Conservation (phyloP, 1,140 invertebrate species). For the Drosophila lacteicornis region DNA sequence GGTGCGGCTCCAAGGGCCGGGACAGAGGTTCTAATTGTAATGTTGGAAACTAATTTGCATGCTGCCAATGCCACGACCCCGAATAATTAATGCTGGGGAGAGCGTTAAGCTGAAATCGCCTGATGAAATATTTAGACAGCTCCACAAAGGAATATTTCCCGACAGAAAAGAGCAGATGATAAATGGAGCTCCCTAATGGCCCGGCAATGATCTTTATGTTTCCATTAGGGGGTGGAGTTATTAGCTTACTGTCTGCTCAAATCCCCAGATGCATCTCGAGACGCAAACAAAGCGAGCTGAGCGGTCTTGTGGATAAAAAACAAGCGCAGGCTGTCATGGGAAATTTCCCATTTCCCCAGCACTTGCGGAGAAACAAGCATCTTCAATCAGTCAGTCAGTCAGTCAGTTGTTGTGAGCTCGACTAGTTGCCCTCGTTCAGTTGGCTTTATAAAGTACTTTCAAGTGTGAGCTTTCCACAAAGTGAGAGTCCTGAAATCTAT, state of each 20-base stretch:
- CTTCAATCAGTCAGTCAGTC: constrained; percentile 19
- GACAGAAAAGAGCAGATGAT: constrained; percentile 16
- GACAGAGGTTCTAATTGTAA: constrained; percentile 48
- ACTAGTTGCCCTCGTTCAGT: not conserved
- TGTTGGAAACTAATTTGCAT: constrained; percentile 70
- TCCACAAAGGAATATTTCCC: not conserved
- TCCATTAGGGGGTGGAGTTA: constrained; percentile 32
- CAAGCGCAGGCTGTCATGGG: constrained; percentile 19
- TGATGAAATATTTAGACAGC: constrained; percentile 35
- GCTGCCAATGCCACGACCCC: constrained; percentile 34
- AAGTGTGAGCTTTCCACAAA: not conserved
- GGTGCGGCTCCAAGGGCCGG: constrained; percentile 13
- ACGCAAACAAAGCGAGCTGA: constrained; percentile 25
- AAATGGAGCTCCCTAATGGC: constrained; percentile 35
- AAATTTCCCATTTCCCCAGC: not conserved
- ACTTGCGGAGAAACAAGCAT: not conserved
- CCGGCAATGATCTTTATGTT: constrained; percentile 33
- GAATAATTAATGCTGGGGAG: constrained; percentile 47
- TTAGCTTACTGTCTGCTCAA: constrained; percentile 24
- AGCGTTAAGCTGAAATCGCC: constrained; percentile 11
- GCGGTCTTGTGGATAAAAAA: not conserved
- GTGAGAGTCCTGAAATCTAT: not conserved
- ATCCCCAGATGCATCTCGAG: constrained; percentile 30
- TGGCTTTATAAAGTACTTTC: not conserved
- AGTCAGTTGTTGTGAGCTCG: not conserved